phyloP scores from a whole-genome alignment of 2,888 invertebrate genomes.

The Nomada fabriciana region DNA sequence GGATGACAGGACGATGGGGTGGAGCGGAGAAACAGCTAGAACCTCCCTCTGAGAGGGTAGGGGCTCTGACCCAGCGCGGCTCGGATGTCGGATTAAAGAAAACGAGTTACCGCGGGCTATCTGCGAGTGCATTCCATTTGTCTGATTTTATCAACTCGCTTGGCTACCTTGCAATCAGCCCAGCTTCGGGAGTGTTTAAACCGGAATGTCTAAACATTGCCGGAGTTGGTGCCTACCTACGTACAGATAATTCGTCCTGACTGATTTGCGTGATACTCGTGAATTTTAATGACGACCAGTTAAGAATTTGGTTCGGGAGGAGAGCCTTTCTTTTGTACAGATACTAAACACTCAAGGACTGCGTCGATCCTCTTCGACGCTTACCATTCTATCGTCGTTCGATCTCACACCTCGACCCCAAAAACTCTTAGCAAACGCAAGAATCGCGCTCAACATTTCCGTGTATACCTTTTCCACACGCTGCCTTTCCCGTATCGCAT shows the following conservation, averaged over 20 bases:
- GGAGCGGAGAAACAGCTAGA: constrained; percentile 16
- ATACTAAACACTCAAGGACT: background rate
- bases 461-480: background rate
- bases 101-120: constrained; percentile 55
- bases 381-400: background rate
- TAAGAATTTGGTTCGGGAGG: too few species aligned
- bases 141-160: constrained; percentile 43
- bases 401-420: background rate
- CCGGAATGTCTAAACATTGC: background rate
- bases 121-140: constrained; percentile 50
- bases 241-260: too few species aligned
- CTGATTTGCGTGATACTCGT: background rate
- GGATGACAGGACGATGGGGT: constrained; percentile 8
- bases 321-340: too few species aligned
- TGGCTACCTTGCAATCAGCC: constrained; percentile 27
- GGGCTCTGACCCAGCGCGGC: constrained; percentile 25
- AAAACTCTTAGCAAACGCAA: background rate
- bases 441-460: background rate
- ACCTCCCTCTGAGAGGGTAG: constrained; percentile 41
- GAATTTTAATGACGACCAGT: background rate
- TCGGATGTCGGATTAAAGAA: constrained; percentile 67
- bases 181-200: background rate
- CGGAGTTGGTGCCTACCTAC: background rate
- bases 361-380: background rate
- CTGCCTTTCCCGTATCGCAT: background rate